phyloP scores from a whole-genome alignment of 92 coral and sea anemone species.

The Zoanthus gigantus region DNA sequence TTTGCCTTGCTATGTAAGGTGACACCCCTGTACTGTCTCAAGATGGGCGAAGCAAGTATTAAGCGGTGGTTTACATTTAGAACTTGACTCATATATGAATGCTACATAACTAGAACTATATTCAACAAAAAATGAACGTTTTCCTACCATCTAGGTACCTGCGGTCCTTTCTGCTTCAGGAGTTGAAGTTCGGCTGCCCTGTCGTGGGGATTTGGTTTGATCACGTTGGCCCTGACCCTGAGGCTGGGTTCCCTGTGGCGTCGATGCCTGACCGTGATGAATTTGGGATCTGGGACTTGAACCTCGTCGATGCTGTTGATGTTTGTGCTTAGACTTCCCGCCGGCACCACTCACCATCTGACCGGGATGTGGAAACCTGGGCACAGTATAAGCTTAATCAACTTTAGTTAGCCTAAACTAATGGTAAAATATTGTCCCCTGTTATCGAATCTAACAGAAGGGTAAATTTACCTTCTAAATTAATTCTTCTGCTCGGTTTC shows the following conservation, averaged over 20 bases:
- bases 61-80: neutral
- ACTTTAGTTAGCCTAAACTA: no score
- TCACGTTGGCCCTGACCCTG: slow-evolving; percentile 44
- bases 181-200: slow-evolving; percentile 52
- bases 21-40: no score
- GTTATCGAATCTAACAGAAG: no score
- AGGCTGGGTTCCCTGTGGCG: slow-evolving; percentile 41
- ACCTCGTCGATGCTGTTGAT: slow-evolving; percentile 52
- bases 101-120: neutral
- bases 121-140: neutral
- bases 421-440: no score
- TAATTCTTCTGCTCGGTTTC: no score
- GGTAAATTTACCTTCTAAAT: no score
- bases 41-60: no score
- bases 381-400: neutral
- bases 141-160: slow-evolving; percentile 57
- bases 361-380: slow-evolving; percentile 29
- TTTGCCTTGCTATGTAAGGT: no score
- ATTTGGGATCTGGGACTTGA: slow-evolving; percentile 56
- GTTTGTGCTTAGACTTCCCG: slow-evolving; percentile 60
- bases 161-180: slow-evolving; percentile 62
- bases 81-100: neutral
- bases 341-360: slow-evolving; percentile 31
- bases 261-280: slow-evolving; percentile 42
- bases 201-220: slow-evolving; percentile 36